phyloP scores from a whole-genome alignment of 2,113 vertebrate genomes.

The Saccopteryx leptura region DNA sequence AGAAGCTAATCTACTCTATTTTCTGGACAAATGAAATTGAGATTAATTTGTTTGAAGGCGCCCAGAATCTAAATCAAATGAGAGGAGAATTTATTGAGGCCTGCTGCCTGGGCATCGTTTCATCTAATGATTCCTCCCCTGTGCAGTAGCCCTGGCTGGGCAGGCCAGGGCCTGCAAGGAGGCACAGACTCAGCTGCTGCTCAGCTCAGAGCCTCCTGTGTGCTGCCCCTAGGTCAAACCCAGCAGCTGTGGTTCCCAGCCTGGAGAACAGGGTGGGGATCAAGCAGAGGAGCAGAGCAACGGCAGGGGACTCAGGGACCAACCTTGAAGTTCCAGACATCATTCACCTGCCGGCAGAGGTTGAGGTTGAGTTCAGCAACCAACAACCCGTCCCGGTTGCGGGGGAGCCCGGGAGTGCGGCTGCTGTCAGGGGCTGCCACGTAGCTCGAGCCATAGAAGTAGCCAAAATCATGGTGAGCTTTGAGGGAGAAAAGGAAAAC shows the following conservation, averaged over 20 bases:
- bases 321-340: constrained; percentile 98
- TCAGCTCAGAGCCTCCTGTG: fast-evolving
- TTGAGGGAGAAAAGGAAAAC: constrained; percentile 20
- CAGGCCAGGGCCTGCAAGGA: background rate
- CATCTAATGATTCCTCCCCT: background rate
- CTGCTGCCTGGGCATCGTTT: background rate
- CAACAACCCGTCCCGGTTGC: constrained; percentile 93
- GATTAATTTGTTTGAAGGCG: constrained; percentile 68
- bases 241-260: fast-evolving
- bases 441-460: constrained; percentile 98
- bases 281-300: background rate
- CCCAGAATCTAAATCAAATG: constrained; percentile 69
- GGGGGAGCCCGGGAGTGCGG: constrained; percentile 94
- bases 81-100: constrained; percentile 2
- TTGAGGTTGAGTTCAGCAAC: constrained; percentile 96
- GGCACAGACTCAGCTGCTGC: background rate
- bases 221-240: background rate
- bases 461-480: constrained; percentile 96
- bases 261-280: background rate
- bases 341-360: constrained; percentile 95
- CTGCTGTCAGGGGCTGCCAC: constrained; percentile 95
- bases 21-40: constrained; percentile 71
- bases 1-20: constrained; percentile 51
- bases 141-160: background rate
- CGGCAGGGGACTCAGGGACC: background rate